These are phyloP conservation scores for Polia nebulosa DNA, from an alignment of 2,888 invertebrate species.

Conservation along the genomic window DNA sequence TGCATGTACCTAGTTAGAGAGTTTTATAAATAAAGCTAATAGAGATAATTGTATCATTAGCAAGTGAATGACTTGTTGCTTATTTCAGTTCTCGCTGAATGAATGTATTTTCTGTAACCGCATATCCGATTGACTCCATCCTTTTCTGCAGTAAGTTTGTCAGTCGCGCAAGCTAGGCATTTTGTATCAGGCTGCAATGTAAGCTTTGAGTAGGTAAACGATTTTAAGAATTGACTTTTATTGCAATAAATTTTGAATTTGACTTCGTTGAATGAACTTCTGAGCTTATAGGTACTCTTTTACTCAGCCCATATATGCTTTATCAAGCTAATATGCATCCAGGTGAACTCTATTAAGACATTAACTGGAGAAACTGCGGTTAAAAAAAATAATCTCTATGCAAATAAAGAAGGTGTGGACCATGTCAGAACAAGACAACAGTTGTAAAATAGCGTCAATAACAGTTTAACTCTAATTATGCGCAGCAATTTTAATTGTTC, in stretches of 20 bases:
- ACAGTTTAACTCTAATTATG: constrained; percentile 42
- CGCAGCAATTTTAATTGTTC: constrained; percentile 25
- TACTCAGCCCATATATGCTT: background rate
- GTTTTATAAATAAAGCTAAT: background rate
- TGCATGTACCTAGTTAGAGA: no score
- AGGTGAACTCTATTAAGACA: background rate
- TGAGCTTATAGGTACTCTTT: background rate
- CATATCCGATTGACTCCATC: background rate
- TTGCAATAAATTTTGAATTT: background rate
- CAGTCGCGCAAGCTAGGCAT: background rate
- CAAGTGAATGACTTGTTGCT: background rate
- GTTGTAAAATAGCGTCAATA: constrained; percentile 51
- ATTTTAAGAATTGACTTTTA: background rate
- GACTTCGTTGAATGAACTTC: background rate
- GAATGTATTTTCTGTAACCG: no score
- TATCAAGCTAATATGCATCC: background rate
- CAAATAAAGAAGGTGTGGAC: background rate
- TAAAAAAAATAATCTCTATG: background rate
- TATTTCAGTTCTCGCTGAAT: background rate
- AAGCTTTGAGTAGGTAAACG: background rate
- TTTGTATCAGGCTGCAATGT: background rate
- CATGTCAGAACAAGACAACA: constrained; percentile 41
- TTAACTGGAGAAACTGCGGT: background rate
- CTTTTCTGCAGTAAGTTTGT: background rate
- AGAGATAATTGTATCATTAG: background rate